These are phyloP conservation scores for Cosmia trapezina DNA, from an alignment of 2,888 invertebrate species.

Conservation along the genomic window DNA sequence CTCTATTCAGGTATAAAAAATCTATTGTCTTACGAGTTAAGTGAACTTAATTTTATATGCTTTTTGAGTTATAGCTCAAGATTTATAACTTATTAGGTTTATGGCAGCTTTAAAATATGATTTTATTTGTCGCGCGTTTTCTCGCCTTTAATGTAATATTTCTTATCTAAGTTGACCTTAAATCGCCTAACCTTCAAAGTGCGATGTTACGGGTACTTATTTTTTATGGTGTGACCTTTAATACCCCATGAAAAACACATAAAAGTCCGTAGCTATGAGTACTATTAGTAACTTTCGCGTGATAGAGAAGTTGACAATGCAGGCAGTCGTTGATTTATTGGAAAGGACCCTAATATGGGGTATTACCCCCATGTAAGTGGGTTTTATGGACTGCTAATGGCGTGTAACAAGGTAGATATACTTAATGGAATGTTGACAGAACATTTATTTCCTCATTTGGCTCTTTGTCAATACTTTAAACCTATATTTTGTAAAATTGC, in stretches of 20 bases:
- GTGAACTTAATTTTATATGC: slow-evolving; percentile 1
- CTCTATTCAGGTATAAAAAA: not conserved
- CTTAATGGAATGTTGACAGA: slow-evolving; percentile 9
- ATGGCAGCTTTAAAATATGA: slow-evolving; percentile 4
- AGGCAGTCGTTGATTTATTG: slow-evolving; percentile 53
- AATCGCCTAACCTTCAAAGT: slow-evolving; percentile 46
- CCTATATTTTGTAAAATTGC: slow-evolving; percentile 16
- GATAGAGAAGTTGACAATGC: slow-evolving; percentile 61
- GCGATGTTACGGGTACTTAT: slow-evolving; percentile 63
- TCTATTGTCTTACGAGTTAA: not conserved
- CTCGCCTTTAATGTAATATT: slow-evolving; percentile 26
- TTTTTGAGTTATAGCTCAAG: slow-evolving; percentile 6
- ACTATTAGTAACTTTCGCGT: slow-evolving; percentile 50
- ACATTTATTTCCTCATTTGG: slow-evolving; percentile 43
- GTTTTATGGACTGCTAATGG: slow-evolving; percentile 48
- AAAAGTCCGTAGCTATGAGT: slow-evolving; percentile 41
- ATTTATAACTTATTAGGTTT: slow-evolving; percentile 18
- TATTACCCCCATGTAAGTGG: slow-evolving; percentile 26
- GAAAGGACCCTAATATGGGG: slow-evolving; percentile 16
- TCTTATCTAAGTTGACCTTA: slow-evolving; percentile 58
- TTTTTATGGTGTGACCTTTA: slow-evolving; percentile 68
- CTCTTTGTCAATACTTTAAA: slow-evolving; percentile 17
- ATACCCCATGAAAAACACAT: slow-evolving; percentile 64
- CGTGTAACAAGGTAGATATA: slow-evolving; percentile 26
- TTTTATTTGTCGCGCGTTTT: slow-evolving; percentile 28